Evolutionary conservation across 2,888 invertebrate genomes (phyloP), one percentile per base, ranked within the genome.

Genomic region (Mayetiola destructor): DNA sequence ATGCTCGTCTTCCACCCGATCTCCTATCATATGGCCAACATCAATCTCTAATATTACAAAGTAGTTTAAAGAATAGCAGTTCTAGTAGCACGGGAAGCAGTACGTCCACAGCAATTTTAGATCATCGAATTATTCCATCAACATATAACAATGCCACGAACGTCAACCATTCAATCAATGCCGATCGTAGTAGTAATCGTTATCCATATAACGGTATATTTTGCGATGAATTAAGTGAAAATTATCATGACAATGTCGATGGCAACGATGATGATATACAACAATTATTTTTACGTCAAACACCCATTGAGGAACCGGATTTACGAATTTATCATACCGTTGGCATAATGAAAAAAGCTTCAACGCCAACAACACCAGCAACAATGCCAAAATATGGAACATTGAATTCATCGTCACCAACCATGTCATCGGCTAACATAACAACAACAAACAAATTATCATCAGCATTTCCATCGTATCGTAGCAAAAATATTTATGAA

Each of bases 1-100:
- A 58, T 36, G 16, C 52, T 32, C 55, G 52, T 56, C 48, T 58
- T 48, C 58, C 58, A 30, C 58, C 58, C 23, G 58, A 58, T 53
- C 29, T 58, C 10, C 27, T 58, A 14, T 53, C 58, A 30, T 57
- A 54, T 20, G 54, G 53, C 39, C 40, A 23, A 52, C 57, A 55
- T 35, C 36, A 32, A 57, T 27, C 52, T 21, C 12, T 54, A 40
- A 14, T 16, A 20, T 27, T 39, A 27, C 39, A 37, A 39, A 57
- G 39, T 54, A 40, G 48, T 48, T 48, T 48, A 48, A 48, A 48
- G 27, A 48, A 48, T 16, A 48, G 48, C 27, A 48, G 48, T 16
- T 27, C 27, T 27, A 48, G 48, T 48, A 48, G 48, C 48, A 48
- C 48, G 6, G 48, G 48, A n/a, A 48, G 48, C 48, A 48, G 53